phyloP scores from a whole-genome alignment of 2,888 invertebrate genomes.

The Eupelmus urozonus region DNA sequence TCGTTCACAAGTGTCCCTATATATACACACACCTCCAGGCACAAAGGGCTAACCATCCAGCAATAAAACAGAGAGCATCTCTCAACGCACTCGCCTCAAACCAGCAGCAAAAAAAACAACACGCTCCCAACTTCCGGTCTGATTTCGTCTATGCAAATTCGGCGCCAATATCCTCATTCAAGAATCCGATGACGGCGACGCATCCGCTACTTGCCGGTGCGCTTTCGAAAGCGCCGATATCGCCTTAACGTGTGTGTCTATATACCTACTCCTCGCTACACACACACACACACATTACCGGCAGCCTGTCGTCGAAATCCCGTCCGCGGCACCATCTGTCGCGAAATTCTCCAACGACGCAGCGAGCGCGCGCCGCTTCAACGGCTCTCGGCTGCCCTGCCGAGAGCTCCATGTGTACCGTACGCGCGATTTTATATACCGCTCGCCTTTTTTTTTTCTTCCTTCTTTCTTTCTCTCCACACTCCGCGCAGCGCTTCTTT shows the following conservation, averaged over 20 bases:
- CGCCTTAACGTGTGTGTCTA: not conserved
- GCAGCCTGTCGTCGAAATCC: conserved; percentile 8
- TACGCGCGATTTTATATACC: too few species aligned
- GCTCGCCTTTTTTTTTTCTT: too few species aligned
- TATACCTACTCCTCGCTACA: not conserved
- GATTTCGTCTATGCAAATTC: conserved; percentile 38
- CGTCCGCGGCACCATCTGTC: conserved; percentile 55
- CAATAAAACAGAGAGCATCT: too few species aligned
- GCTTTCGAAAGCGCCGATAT: conserved; percentile 23
- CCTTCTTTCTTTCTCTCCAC: too few species aligned
- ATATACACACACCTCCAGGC: too few species aligned
- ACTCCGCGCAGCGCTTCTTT: too few species aligned
- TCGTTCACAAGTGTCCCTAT: too few species aligned
- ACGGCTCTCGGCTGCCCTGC: not conserved
- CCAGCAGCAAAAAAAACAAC: too few species aligned
- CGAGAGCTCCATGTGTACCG: too few species aligned
- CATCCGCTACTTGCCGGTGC: not conserved
- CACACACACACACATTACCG: not conserved
- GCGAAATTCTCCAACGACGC: conserved; percentile 51
- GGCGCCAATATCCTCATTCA: conserved; percentile 24
- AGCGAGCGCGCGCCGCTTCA: not conserved
- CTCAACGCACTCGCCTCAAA: too few species aligned
- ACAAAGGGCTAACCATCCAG: too few species aligned
- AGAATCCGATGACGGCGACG: conserved; percentile 19
- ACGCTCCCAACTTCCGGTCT: conserved; percentile 25